A percentile compares a stretch with the other conserved stretches of the same genome.
Conservation (phyloP, 2,888 invertebrate genomes). For the Ochlodes sylvanus region DNA sequence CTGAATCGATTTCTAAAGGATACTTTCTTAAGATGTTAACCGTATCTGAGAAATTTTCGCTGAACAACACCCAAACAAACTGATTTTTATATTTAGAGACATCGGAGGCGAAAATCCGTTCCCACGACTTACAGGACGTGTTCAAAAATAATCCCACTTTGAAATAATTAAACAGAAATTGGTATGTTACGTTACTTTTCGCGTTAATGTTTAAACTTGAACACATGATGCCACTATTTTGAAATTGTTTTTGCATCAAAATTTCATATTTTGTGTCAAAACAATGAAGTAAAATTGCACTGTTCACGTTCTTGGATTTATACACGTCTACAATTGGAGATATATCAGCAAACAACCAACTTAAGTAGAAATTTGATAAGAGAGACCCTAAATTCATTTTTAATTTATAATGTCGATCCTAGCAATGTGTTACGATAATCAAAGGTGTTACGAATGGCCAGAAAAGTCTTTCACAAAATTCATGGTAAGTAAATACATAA, state of each 20-base stretch:
- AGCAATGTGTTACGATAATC: not conserved
- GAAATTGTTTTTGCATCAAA: slow-evolving; percentile 54
- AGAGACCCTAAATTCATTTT: slow-evolving; percentile 44
- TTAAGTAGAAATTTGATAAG: slow-evolving; percentile 1
- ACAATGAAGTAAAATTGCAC: slow-evolving; percentile 61
- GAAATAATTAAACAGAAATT: slow-evolving; percentile 43
- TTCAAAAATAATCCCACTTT: slow-evolving; percentile 64
- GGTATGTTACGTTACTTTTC: slow-evolving; percentile 38
- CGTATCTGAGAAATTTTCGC: slow-evolving; percentile 54
- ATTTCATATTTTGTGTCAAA: slow-evolving; percentile 46
- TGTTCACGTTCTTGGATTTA: slow-evolving; percentile 59
- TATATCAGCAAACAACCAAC: slow-evolving; percentile 39
- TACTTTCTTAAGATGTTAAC: slow-evolving; percentile 58
- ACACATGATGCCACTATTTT: slow-evolving; percentile 50
- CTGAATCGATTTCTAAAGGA: slow-evolving; percentile 75
- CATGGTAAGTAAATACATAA: not conserved
- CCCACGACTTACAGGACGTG: slow-evolving; percentile 63
- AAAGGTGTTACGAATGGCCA: too few species aligned
- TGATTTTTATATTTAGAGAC: slow-evolving; percentile 53
- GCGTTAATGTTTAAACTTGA: slow-evolving; percentile 41
- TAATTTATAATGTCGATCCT: not conserved
- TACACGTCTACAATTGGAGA: slow-evolving; percentile 59
- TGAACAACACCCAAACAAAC: slow-evolving; percentile 68
- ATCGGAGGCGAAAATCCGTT: slow-evolving; percentile 46
- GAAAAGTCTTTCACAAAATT: not conserved